Base-by-base conservation (phyloP, 2,888 invertebrate species). In the Magallana nippona region DNA sequence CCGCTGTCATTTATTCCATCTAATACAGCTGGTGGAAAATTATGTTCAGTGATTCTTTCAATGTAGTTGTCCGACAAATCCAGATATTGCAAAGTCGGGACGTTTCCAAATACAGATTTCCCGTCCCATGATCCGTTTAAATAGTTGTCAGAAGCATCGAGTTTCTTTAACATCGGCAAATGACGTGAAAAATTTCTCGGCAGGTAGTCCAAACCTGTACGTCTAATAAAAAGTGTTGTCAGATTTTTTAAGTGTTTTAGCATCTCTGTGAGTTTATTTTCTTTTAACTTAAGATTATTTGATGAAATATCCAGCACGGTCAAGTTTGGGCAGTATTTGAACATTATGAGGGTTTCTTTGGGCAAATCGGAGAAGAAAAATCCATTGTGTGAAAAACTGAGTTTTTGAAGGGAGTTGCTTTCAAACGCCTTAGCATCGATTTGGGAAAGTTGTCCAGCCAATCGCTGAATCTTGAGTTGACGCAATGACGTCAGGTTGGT, bases 31-130 rank as follows among this genome's bases (percentile, higher is more conserved):
- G 17, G 3, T 0, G 85, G 85, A 32, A 85, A 83, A 19, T 83
- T 81, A 0, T 71, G 71, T 55, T 79, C 8, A 15, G 83, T 83
- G 1, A 85, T 60, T n/a, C 60, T 79, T 8, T 62, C 62, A 0
- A 85, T 82, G 3, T 80, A 44, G 27, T 85, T 85, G 5, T 77
- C 56, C 10, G 83, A 60, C 2, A 85, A 56, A 71, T 79, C 56
- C 17, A 84, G 58, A 13, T 13, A 27, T 19, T 77, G 10, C 56
- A 84, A n/a, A 13, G 82, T 55, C 1, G 79, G 22, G 10, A 22
- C 19, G 62, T 84, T 79, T 8, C 82, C 82, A 22, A 84, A 84
- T 3, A 82, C 56, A 8, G 11, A 56, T 3, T 78, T 11, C 2
- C 81, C 82, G 44, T 84, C 79, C 81, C 81, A 82, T 3, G 71